Percentiles rank a stretch among this genome's conserved stretches.
phyloP scores from a whole-genome alignment of 2,113 vertebrate species.

The Cranoglanis bouderius region DNA sequence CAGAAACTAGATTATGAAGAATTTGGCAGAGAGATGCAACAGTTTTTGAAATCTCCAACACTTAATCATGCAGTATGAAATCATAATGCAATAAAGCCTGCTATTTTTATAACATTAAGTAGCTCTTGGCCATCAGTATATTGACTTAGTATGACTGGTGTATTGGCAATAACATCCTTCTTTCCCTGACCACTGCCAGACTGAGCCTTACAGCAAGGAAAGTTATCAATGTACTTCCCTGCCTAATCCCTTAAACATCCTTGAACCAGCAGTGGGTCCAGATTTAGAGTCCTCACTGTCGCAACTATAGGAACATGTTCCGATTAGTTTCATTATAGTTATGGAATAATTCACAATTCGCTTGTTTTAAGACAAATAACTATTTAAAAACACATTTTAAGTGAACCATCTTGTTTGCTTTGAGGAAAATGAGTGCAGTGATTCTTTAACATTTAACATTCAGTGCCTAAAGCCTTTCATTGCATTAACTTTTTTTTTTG shows the following conservation, averaged over 20 bases:
- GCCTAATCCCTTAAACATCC: slow-evolving; percentile 15
- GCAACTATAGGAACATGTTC: background rate
- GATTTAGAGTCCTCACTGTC: background rate
- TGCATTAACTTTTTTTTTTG: background rate
- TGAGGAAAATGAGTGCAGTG: background rate
- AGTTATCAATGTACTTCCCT: background rate
- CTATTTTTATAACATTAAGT: slow-evolving; percentile 15
- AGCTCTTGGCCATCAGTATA: background rate
- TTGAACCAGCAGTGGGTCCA: background rate
- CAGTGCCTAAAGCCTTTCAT: background rate
- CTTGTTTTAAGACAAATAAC: background rate
- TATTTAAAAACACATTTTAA: background rate
- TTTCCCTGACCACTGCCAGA: background rate
- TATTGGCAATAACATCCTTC: slow-evolving; percentile 19
- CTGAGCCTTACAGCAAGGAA: background rate
- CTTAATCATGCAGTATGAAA: background rate
- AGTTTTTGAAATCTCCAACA: background rate
- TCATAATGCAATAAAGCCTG: background rate
- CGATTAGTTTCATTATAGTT: background rate
- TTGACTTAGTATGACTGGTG: slow-evolving; percentile 11
- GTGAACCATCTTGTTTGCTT: background rate
- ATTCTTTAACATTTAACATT: background rate
- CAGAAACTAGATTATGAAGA: background rate
- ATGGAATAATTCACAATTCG: background rate
- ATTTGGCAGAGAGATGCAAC: background rate